Base-by-base conservation (phyloP, 2,797 vertebrate species). In the Pampus argenteus region DNA sequence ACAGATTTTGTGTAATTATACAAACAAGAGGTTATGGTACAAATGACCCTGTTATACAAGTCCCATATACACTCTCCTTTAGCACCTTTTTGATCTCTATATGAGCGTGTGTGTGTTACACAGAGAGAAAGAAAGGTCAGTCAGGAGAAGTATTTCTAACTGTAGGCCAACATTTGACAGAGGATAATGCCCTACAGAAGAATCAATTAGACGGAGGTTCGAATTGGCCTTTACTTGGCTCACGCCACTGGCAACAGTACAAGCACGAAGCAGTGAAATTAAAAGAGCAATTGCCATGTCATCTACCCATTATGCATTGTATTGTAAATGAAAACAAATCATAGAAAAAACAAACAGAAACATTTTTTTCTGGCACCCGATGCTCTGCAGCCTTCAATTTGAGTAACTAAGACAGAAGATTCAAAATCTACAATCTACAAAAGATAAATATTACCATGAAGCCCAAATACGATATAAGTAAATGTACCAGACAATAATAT, bases 131-230 rank as follows among this genome's bases (percentile, higher is more conserved):
- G 44, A 49, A 52, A 1, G 23, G 56, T 76, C 50, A 68, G 52
- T 52, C 25, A n/a, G 36, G 59, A 36, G 14, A 44, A 36, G 47
- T 71, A 40, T 77, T 83, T 68, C 45, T 57, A 61, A 54, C 20
- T 51, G 28, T 45, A 34, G 54, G 70, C 70, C 38, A 47, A 62
- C 47, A 52, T 66, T 64, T 67, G 66, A 80, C 55, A 52, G 20
- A 36, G 42, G 42, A 66, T 52, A 71, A 69, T 34, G 40, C 45
- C 44, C 74, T 51, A 23, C 54, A 72, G 54, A 76, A 61, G 49
- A 78, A 78, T 82, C 72, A 70, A 49, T 75, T 57, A 75, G 20
- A 59, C 36, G 18, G 34, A 85, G 42, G 44, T 65, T 74, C 71
- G 49, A 71, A 36, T 28, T 56, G 45, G 44, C 20, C 45, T 74